Percentiles rank a stretch among this genome's conserved stretches.
These are phyloP conservation scores for Crocodylus rhombifer DNA, from an alignment of 2,797 vertebrate species.

Conservation along the genomic window DNA sequence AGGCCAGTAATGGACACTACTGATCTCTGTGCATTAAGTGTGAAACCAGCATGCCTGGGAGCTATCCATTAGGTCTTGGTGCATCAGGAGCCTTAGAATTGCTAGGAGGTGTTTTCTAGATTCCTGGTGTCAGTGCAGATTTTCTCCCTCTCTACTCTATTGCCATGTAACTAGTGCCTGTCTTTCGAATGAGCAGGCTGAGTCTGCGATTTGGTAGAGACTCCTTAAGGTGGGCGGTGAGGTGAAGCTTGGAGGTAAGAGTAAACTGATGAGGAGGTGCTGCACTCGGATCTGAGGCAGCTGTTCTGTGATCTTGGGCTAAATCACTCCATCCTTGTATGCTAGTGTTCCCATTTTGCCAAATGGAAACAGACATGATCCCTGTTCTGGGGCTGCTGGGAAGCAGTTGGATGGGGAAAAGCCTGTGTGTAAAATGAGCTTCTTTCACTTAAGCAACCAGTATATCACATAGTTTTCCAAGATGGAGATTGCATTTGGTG, in stretches of 20 bases:
- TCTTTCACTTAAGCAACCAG: background rate
- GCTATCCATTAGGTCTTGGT: accelerated
- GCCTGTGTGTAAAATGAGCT: background rate
- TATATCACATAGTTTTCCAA: background rate
- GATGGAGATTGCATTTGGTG: background rate
- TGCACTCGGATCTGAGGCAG: background rate
- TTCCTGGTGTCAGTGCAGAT: background rate
- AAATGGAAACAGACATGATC: background rate
- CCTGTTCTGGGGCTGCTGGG: background rate
- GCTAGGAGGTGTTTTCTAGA: background rate
- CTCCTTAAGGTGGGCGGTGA: background rate
- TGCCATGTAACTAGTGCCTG: background rate
- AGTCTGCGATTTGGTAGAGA: background rate
- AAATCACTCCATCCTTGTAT: background rate
- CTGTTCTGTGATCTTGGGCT: background rate
- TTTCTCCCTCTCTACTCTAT: background rate
- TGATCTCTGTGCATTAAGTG: background rate
- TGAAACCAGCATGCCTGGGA: background rate
- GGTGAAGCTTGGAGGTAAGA: background rate
- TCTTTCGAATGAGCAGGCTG: background rate
- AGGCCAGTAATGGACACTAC: background rate
- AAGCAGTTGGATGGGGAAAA: background rate
- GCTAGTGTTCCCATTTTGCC: background rate
- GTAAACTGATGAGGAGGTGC: background rate
- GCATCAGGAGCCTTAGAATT: background rate